These are phyloP conservation scores for Cephus rjabovi DNA, from an alignment of 2,888 invertebrate species.

Conservation along the genomic window DNA sequence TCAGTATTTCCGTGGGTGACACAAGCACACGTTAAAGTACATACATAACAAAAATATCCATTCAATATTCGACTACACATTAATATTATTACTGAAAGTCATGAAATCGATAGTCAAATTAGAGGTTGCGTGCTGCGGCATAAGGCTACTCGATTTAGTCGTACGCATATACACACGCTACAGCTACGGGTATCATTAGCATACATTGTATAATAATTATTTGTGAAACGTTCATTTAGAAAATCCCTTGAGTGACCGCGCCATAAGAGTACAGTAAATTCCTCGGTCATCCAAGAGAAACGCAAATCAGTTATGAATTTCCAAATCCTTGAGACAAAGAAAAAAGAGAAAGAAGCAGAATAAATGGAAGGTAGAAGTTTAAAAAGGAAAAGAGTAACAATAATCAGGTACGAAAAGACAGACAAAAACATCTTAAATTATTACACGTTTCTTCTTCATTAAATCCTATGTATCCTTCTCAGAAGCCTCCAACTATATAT, in stretches of 20 bases:
- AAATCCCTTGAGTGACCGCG: constrained; percentile 21
- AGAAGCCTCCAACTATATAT: neutral
- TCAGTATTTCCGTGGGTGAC: neutral
- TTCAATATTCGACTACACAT: neutral
- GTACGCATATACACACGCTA: neutral
- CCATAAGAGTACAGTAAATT: constrained; percentile 8
- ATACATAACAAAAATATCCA: neutral
- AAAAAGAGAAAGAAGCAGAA: constrained; percentile 1
- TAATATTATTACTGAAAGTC: neutral
- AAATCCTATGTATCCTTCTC: neutral
- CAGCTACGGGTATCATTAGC: constrained; percentile 15
- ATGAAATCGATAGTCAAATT: neutral
- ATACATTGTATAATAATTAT: constrained; percentile 9
- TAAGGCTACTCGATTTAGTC: constrained; percentile 6
- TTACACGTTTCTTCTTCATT: neutral
- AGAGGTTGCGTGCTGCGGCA: neutral
- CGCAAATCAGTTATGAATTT: constrained; percentile 27
- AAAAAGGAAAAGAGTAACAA: neutral
- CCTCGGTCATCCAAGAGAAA: constrained; percentile 16
- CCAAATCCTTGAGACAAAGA: neutral
- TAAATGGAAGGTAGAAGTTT: neutral
- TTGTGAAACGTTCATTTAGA: constrained; percentile 7
- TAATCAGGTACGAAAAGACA: neutral
- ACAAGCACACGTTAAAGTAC: neutral
- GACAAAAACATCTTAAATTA: neutral